A percentile compares a stretch with the other conserved stretches of the same genome.
phyloP scores from a whole-genome alignment of 1,140 invertebrate species.

The Drosophila arawakana region DNA sequence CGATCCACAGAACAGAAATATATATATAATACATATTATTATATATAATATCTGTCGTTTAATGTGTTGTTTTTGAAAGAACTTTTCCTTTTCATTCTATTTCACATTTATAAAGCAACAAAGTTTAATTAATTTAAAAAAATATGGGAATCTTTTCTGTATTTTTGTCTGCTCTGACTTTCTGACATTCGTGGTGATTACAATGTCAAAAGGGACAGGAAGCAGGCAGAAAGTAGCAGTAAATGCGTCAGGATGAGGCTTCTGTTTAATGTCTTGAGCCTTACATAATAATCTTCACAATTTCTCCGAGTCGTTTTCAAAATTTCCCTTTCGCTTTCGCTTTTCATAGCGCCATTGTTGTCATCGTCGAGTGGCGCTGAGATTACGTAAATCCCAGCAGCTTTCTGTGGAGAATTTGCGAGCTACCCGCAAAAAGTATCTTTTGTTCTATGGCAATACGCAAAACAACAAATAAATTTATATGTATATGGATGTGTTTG shows the following conservation, averaged over 20 bases:
- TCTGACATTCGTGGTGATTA: constrained; percentile 39
- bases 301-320: constrained; percentile 41
- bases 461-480: constrained; percentile 28
- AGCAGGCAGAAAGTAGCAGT: background rate
- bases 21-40: constrained; percentile 23
- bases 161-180: constrained; percentile 35
- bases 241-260: constrained; percentile 8
- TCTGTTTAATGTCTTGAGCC: background rate
- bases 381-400: constrained; percentile 73
- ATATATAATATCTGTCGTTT: constrained; percentile 27
- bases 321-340: constrained; percentile 59
- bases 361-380: constrained; percentile 56
- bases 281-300: constrained; percentile 43
- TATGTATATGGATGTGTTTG: constrained; percentile 11
- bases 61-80: constrained; percentile 21
- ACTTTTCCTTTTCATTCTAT: constrained; percentile 39
- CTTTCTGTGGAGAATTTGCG: constrained; percentile 26
- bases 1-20: constrained; percentile 15
- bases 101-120: constrained; percentile 10
- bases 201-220: constrained; percentile 39
- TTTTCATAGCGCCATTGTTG: constrained; percentile 63
- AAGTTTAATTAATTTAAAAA: constrained; percentile 32
- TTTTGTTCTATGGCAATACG: constrained; percentile 20
- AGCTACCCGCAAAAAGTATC: constrained; percentile 13
- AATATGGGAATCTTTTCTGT: background rate